A percentile compares a stretch with the other conserved stretches of the same genome.
These are phyloP conservation scores for Alosa alosa DNA, from an alignment of 2,113 vertebrate genomes.

Conservation along the genomic window DNA sequence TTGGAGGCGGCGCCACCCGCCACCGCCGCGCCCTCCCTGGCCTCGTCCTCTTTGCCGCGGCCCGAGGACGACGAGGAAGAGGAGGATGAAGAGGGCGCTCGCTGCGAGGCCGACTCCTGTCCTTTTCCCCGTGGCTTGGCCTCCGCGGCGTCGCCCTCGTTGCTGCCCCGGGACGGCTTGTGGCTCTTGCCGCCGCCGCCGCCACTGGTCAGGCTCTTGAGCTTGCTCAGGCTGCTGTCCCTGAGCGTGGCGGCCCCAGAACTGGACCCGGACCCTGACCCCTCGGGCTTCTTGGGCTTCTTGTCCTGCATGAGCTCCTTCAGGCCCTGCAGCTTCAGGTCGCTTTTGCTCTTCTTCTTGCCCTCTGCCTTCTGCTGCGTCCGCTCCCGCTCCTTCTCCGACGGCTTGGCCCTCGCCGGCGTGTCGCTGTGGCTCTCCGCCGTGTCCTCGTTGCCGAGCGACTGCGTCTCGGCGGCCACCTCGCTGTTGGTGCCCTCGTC, in stretches of 20 bases:
- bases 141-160: conserved; percentile 75
- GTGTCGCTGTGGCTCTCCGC: conserved; percentile 23
- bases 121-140: conserved; percentile 65
- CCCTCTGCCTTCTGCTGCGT: conserved; percentile 43
- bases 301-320: conserved; percentile 72
- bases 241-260: conserved; percentile 37
- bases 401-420: conserved; percentile 9
- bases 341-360: conserved; percentile 77
- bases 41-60: conserved; percentile 64
- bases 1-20: conserved; percentile 60
- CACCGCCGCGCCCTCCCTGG: conserved; percentile 56
- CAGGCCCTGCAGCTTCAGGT: conserved; percentile 67
- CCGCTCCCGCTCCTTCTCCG: background rate
- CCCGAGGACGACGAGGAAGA: conserved; percentile 45
- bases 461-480: conserved; percentile 44
- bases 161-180: conserved; percentile 52
- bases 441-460: conserved; percentile 49
- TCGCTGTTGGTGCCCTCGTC: conserved; percentile 69
- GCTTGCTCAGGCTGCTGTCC: conserved; percentile 68
- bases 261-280: background rate
- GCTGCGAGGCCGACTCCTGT: conserved; percentile 49
- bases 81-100: conserved; percentile 56
- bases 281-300: conserved; percentile 68
- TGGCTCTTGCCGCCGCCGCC: conserved; percentile 43
- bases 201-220: conserved; percentile 63